These are phyloP conservation scores for Arothron firmamentum DNA, from an alignment of 2,113 vertebrate genomes.

Conservation along the genomic window DNA sequence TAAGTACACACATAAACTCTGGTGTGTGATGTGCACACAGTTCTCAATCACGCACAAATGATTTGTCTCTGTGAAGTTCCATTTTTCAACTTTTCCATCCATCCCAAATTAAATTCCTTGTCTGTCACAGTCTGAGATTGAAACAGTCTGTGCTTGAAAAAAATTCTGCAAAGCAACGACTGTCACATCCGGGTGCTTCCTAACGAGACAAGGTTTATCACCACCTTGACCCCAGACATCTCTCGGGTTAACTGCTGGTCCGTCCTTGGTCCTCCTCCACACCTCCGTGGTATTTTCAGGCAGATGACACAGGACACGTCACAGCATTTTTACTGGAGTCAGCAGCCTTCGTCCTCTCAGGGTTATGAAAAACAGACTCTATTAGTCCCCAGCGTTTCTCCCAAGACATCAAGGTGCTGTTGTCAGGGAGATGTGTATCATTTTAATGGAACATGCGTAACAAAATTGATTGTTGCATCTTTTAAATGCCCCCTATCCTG, in stretches of 20 bases:
- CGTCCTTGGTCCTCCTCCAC: slow-evolving; percentile 15
- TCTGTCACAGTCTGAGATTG: too few species aligned
- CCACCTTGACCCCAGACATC: slow-evolving; percentile 14
- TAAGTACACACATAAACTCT: neutral
- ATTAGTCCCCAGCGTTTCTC: slow-evolving; percentile 18
- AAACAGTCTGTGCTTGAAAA: neutral
- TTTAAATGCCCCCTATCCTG: neutral
- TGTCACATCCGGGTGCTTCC: slow-evolving; percentile 17
- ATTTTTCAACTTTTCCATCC: too few species aligned
- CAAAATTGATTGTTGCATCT: slow-evolving; percentile 3
- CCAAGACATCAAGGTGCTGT: neutral
- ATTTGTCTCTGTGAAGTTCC: too few species aligned
- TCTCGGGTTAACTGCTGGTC: slow-evolving; percentile 33
- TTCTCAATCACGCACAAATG: too few species aligned
- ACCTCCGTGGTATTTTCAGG: neutral
- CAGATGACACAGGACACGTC: slow-evolving; percentile 45
- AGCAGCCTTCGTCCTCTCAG: slow-evolving; percentile 41
- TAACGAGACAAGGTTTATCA: too few species aligned
- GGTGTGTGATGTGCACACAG: too few species aligned
- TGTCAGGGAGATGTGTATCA: slow-evolving; percentile 20
- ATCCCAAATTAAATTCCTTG: too few species aligned
- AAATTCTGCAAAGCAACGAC: slow-evolving; percentile 11
- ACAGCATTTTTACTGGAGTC: slow-evolving; percentile 51
- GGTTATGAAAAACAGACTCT: slow-evolving; percentile 43
- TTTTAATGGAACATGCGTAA: slow-evolving; percentile 31